phyloP scores from a whole-genome alignment of 2,888 invertebrate genomes.

The Halictus quadricinctus region DNA sequence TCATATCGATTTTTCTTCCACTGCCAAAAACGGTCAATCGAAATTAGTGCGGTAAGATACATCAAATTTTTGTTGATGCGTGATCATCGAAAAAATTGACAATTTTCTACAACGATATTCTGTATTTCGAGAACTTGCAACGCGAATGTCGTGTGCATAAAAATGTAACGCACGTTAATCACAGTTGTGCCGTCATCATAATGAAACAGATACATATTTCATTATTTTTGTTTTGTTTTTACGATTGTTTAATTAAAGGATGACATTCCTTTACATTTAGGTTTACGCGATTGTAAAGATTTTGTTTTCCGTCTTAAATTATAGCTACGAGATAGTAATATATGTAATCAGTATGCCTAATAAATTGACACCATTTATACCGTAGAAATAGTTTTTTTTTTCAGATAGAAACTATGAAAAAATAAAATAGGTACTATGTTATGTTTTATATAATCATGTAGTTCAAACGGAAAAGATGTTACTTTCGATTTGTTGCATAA shows the following conservation, averaged over 20 bases:
- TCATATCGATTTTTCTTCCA: background rate
- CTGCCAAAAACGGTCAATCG: background rate
- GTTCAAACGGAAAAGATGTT: background rate
- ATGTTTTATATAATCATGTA: background rate
- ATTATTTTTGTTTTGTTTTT: background rate
- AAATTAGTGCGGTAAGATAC: background rate
- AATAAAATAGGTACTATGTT: background rate
- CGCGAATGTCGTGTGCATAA: too few species aligned
- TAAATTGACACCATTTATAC: conserved; percentile 8
- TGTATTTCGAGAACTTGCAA: background rate
- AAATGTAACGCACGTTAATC: background rate
- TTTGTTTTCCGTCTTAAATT: background rate
- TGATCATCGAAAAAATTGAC: background rate
- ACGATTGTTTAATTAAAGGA: background rate
- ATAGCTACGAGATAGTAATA: background rate
- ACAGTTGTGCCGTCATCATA: background rate
- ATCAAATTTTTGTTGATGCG: background rate
- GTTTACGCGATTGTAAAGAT: background rate
- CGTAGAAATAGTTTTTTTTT: background rate
- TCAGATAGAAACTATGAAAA: background rate
- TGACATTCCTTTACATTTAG: background rate
- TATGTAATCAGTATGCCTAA: background rate
- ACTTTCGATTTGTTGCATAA: background rate
- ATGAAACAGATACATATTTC: background rate
- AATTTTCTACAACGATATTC: background rate